Percentiles rank a stretch among this genome's conserved stretches.
phyloP scores from a whole-genome alignment of 2,888 invertebrate genomes.

The Heliconius sara region DNA sequence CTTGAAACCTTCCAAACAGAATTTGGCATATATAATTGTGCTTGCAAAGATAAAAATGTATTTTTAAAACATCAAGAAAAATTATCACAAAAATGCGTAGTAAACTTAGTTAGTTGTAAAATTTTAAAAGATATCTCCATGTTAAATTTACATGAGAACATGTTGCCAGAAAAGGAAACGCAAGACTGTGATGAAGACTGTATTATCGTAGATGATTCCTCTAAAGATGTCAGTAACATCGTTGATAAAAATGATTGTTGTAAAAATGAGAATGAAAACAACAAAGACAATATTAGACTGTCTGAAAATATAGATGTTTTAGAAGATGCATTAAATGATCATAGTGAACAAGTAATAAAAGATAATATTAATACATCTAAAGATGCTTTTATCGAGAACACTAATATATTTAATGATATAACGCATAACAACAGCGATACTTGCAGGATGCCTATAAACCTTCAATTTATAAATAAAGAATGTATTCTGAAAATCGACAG shows the following conservation, averaged over 20 bases:
- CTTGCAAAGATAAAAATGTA: conserved; percentile 50
- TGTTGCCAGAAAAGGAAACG: not conserved
- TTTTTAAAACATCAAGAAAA: conserved; percentile 62
- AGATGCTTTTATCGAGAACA: not conserved
- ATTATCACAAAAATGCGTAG: conserved; percentile 62
- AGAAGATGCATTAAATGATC: conserved; percentile 31
- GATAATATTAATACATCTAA: not conserved
- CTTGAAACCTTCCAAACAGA: conserved; percentile 59
- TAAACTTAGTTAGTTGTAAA: conserved; percentile 55
- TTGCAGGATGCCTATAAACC: not conserved
- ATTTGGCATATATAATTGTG: conserved; percentile 63
- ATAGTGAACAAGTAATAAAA: conserved; percentile 12
- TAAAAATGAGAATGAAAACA: not conserved
- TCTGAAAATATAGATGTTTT: conserved; percentile 30
- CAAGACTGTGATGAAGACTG: conserved; percentile 47
- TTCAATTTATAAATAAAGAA: conserved; percentile 35
- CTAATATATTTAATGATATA: not conserved
- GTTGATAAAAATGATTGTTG: conserved; percentile 8
- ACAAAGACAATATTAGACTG: not conserved
- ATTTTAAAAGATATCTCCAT: conserved; percentile 34
- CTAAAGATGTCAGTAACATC: conserved; percentile 55
- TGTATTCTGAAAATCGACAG: conserved; percentile 60
- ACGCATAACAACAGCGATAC: not conserved
- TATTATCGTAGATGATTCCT: conserved; percentile 67
- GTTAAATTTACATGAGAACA: not conserved